A percentile compares a stretch with the other conserved stretches of the same genome.
phyloP scores from a whole-genome alignment of 1,140 invertebrate genomes.

The Camponotus vicinus region DNA sequence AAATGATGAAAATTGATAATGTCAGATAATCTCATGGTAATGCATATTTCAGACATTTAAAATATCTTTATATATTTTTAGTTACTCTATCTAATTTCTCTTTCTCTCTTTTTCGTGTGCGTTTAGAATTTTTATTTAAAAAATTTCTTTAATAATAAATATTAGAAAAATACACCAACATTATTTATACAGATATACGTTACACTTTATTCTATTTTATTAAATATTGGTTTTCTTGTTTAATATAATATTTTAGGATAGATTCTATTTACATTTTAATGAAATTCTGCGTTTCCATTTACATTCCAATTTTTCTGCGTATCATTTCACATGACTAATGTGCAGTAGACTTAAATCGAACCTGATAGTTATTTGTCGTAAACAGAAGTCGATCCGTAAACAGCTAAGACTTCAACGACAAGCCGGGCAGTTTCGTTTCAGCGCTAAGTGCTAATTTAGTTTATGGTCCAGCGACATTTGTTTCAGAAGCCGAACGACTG shows the following conservation, averaged over 20 bases:
- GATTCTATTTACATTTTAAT: background rate
- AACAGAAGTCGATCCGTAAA: conserved; percentile 26
- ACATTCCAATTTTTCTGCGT: background rate
- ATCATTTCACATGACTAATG: conserved; percentile 26
- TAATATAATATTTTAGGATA: background rate
- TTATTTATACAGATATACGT: background rate
- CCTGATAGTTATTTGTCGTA: conserved; percentile 11
- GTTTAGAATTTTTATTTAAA: background rate
- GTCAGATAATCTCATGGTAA: background rate
- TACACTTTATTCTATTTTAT: background rate
- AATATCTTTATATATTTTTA: too few relatives aligned
- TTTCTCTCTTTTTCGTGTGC: too few relatives aligned
- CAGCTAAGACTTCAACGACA: conserved; percentile 21
- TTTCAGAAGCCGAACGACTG: conserved; percentile 33
- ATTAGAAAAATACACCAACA: background rate
- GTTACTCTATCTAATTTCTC: too few relatives aligned
- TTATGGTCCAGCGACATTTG: conserved; percentile 59
- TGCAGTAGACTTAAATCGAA: conserved; percentile 37
- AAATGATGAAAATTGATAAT: background rate
- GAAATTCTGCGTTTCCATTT: background rate
- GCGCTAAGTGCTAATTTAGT: conserved; percentile 53
- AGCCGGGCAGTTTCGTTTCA: conserved; percentile 34
- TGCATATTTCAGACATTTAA: background rate
- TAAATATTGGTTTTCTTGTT: background rate
- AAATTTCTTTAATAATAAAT: background rate